Evolutionary conservation across 1,140 invertebrate species (phyloP).

Genomic region (Littorina saxatilis): DNA sequence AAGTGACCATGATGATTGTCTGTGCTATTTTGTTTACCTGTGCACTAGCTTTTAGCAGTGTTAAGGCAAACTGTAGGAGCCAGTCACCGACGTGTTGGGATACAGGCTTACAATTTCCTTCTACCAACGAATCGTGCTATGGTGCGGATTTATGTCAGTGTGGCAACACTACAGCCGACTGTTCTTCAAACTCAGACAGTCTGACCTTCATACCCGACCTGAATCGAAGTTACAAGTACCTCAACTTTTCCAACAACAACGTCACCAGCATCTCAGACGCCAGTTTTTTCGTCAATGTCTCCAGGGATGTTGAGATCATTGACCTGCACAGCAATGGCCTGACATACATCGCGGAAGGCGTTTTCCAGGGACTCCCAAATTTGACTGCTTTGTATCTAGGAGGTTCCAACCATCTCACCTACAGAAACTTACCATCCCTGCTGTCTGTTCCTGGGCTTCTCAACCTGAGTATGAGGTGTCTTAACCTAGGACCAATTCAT

Average conservation of each 20-base stretch:
- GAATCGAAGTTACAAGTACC: background rate
- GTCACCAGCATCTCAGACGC: background rate
- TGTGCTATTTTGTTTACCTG: too few species aligned
- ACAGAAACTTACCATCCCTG: background rate
- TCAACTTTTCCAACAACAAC: conserved; percentile 18
- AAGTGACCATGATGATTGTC: too few species aligned
- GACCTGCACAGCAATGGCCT: conserved; percentile 13
- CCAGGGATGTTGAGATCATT: background rate
- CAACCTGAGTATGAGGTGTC: background rate
- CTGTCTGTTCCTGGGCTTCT: background rate
- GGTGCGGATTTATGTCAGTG: background rate
- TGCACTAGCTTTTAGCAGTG: too few species aligned
- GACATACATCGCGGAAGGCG: background rate
- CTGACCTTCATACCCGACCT: background rate
- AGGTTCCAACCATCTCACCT: background rate
- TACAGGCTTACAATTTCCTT: too few species aligned
- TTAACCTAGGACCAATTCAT: background rate
- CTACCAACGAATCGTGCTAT: background rate
- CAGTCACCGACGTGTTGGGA: too few species aligned
- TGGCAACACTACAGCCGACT: conserved; percentile 5
- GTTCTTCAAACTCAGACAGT: background rate
- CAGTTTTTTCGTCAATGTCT: background rate
- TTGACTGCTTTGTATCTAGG: background rate
- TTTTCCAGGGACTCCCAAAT: background rate
- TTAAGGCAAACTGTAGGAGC: too few species aligned